Percentiles rank a stretch among this genome's conserved stretches.
phyloP scores from a whole-genome alignment of 1,140 invertebrate species.

The Periplaneta americana region DNA sequence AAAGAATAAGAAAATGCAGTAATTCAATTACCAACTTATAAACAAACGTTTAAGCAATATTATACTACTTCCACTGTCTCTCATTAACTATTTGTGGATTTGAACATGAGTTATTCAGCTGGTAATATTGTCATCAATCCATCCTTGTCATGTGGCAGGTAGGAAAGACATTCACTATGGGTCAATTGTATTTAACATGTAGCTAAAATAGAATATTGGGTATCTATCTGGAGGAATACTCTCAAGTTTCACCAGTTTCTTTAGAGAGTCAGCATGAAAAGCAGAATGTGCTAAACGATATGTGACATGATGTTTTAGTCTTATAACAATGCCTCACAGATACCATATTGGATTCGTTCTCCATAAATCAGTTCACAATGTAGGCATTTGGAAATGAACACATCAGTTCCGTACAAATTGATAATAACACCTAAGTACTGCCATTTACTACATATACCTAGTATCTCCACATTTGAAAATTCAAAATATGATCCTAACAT shows the following conservation, averaged over 20 bases:
- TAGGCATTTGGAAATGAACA: background rate
- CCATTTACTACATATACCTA: background rate
- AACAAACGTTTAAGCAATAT: background rate
- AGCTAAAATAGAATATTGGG: background rate
- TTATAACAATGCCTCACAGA: background rate
- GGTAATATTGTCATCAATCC: background rate
- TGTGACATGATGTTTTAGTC: background rate
- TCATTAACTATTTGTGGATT: background rate
- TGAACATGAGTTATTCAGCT: background rate
- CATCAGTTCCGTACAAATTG: background rate
- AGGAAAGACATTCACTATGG: background rate
- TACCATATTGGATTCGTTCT: background rate
- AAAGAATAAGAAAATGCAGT: background rate
- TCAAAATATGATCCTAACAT: background rate
- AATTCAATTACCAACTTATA: background rate
- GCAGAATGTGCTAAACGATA: background rate
- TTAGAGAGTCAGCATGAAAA: background rate
- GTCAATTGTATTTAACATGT: background rate
- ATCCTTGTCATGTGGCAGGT: background rate
- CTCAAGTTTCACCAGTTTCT: background rate
- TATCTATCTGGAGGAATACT: background rate
- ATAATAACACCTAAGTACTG: background rate
- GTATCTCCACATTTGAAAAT: background rate
- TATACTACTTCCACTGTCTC: background rate
- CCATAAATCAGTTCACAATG: background rate